Evolutionary conservation across 2,888 invertebrate genomes (phyloP).

Genomic region (Mantis religiosa): DNA sequence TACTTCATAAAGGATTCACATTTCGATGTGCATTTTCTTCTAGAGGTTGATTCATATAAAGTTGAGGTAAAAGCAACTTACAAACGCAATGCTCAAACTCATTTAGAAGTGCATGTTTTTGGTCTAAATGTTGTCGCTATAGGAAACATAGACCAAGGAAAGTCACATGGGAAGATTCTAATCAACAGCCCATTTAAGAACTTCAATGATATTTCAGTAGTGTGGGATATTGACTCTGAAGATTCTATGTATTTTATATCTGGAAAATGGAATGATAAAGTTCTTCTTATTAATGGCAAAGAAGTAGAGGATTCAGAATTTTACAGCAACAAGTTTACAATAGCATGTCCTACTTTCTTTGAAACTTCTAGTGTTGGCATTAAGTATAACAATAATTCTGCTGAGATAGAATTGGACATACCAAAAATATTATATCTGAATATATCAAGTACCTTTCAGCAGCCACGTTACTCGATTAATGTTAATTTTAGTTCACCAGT

Average conservation of each 20-base stretch:
- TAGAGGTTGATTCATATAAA: slow-evolving; percentile 21
- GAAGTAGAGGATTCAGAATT: neutral
- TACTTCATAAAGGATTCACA: slow-evolving; percentile 9
- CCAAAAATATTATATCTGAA: neutral
- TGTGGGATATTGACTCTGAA: neutral
- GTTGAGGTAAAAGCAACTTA: slow-evolving; percentile 21
- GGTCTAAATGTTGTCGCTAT: neutral
- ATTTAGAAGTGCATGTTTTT: slow-evolving; percentile 9
- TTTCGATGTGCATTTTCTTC: slow-evolving; percentile 20
- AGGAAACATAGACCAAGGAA: slow-evolving; percentile 1
- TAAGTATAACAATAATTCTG: neutral
- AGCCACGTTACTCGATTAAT: neutral
- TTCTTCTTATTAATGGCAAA: neutral
- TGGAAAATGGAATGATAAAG: slow-evolving; percentile 1
- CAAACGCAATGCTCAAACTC: neutral
- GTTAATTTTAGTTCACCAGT: neutral
- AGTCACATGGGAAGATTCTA: neutral
- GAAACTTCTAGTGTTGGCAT: neutral
- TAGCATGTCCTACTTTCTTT: neutral
- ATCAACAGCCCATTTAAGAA: slow-evolving; percentile 13
- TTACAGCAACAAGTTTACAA: neutral
- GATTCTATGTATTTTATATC: neutral
- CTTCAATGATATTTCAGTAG: neutral
- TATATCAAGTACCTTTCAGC: neutral
- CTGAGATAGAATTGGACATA: neutral